Base-by-base conservation (phyloP, 2,888 invertebrate species). In the Parnassius apollo region DNA sequence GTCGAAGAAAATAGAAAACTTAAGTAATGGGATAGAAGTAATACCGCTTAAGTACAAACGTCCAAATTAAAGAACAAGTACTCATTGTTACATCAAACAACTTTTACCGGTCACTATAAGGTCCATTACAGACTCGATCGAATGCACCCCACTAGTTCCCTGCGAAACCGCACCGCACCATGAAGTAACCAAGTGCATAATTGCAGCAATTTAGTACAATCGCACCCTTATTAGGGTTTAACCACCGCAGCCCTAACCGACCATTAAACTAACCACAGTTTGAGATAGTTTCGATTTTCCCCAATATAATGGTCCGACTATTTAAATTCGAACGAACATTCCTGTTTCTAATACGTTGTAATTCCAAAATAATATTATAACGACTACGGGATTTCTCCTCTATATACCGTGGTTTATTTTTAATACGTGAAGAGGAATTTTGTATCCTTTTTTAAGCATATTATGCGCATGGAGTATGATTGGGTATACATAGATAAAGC, bases 181-280 rank as follows among this genome's bases (percentile, higher is more conserved):
- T 46, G 61, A 46, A 57, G 64, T 56, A 65, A 58, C 59, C 63
- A 66, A 68, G 67, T 53, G 63, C 49, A 49, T 49, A 49, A 72
- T 68, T 68, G 65, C 68, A 42, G 70, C 67, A 66, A 68, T 69
- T 67, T 64, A 65, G 65, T 62, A 64, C 67, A 67, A 71, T 68
- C 68, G 65, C 57, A 65, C 66, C 64, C 69, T 68, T 70, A 68
- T 68, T 68, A 66, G 66, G 66, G 63, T 69, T 68, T 69, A 70
- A 66, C 68, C 57, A 61, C 57, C 69, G 69, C 65, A 66, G 49
- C 66, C 64, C 63, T 66, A 62, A 49, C 65, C 63, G 54, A 56
- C 65, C 63, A 64, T 65, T 62, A 65, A 67, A 62, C 64, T 64
- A 64, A 64, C 60, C 57, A 13, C 58, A 58, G 51, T 50, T 58